phyloP scores from a whole-genome alignment of 2,797 vertebrate genomes.

The Manis pentadactyla region DNA sequence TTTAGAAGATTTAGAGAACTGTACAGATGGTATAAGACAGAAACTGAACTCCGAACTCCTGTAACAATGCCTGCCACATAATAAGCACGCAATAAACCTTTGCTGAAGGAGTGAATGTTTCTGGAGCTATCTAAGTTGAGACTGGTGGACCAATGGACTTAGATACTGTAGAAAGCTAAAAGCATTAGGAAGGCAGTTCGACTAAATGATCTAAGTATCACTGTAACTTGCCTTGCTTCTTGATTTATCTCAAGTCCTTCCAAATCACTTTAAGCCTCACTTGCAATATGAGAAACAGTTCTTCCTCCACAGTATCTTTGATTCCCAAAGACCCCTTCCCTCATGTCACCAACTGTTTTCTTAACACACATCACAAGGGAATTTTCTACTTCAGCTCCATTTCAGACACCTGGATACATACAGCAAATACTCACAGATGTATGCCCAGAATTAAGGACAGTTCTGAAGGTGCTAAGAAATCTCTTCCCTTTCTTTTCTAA shows the following conservation, averaged over 20 bases:
- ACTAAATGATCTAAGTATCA: background rate
- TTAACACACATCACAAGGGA: background rate
- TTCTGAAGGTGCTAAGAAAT: background rate
- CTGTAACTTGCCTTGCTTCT: background rate
- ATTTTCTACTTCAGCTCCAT: background rate
- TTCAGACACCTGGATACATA: background rate
- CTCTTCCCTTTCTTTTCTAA: background rate
- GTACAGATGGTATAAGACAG: background rate
- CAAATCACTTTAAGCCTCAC: background rate
- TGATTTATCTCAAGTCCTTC: background rate
- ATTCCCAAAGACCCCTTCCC: background rate
- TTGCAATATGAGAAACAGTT: background rate
- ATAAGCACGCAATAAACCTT: background rate
- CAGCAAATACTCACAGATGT: background rate
- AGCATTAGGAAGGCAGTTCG: background rate
- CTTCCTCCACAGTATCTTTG: background rate
- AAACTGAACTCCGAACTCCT: background rate
- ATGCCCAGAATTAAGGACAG: background rate
- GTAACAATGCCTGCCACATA: background rate
- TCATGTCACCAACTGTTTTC: background rate
- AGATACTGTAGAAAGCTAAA: background rate
- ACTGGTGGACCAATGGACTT: background rate
- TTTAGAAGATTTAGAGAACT: background rate
- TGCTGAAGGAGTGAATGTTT: background rate
- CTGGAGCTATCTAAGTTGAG: background rate